Conservation (phyloP, 2,888 invertebrate species). For the Calliopum simillimum region DNA sequence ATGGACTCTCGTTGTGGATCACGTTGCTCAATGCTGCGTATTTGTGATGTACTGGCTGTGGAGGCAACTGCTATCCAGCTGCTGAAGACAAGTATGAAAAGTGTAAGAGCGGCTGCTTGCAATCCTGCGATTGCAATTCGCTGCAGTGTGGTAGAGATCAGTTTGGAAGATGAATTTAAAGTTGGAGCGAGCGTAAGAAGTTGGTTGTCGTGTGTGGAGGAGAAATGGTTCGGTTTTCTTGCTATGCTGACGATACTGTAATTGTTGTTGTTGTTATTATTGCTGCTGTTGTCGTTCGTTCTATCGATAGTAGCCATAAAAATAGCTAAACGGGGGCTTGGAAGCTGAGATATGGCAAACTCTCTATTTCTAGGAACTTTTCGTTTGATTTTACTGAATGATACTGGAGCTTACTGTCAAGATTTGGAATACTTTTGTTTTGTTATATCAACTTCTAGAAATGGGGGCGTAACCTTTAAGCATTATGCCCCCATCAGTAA, state of each 20-base stretch:
- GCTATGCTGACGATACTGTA: constrained; percentile 20
- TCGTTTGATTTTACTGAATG: no score
- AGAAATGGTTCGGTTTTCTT: constrained; percentile 19
- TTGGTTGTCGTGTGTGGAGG: neutral
- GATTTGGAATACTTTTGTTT: no score
- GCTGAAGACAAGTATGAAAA: constrained; percentile 53
- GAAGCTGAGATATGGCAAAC: no score
- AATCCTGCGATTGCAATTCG: constrained; percentile 26
- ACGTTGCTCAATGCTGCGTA: neutral
- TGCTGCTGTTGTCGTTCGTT: constrained; percentile 36
- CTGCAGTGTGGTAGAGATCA: constrained; percentile 49
- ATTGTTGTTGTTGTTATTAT: constrained; percentile 19
- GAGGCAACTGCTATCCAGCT: constrained; percentile 53
- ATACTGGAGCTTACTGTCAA: no score
- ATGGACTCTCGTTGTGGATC: neutral
- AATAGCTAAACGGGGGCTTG: no score
- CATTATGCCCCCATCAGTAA: no score
- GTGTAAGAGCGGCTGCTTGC: constrained; percentile 49
- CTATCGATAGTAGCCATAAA: no score
- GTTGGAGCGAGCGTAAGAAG: constrained; percentile 37
- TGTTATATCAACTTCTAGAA: no score
- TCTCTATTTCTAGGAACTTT: no score
- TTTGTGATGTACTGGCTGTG: neutral
- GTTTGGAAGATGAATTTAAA: constrained; percentile 47
- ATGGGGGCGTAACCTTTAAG: no score